Percentiles rank a stretch among this genome's conserved stretches.
Evolutionary conservation across 2,113 vertebrate genomes (phyloP).

Genomic region (Neoarius graeffei): DNA sequence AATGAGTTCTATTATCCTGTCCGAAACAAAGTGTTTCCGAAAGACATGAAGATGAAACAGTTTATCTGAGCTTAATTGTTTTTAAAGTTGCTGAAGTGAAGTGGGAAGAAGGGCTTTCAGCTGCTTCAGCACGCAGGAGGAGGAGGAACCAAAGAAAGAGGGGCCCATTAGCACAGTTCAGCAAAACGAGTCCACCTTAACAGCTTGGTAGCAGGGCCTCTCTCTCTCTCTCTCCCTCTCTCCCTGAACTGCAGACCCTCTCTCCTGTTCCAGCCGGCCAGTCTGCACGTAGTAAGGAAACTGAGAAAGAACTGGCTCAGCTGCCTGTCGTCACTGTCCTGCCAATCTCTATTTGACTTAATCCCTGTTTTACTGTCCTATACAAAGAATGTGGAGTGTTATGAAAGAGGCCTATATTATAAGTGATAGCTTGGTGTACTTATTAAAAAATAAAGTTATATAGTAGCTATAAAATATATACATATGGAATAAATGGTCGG

Average conservation of each 20-base stretch:
- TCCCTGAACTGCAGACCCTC: background rate
- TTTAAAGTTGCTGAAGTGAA: no score
- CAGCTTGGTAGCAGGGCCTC: background rate
- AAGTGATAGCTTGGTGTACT: background rate
- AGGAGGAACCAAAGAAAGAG: constrained; percentile 1
- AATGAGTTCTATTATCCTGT: constrained; percentile 4
- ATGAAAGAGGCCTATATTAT: background rate
- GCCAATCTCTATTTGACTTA: background rate
- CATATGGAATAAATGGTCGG: background rate
- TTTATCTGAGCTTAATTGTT: constrained; percentile 13
- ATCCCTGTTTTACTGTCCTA: background rate
- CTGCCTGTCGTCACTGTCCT: background rate
- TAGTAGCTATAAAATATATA: background rate
- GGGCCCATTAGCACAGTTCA: background rate
- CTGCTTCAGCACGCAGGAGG: background rate
- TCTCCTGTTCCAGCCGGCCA: background rate
- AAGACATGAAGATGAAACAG: background rate
- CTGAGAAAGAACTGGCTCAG: constrained; percentile 7
- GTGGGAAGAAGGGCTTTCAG: background rate
- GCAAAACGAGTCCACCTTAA: constrained; percentile 48
- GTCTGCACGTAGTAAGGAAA: background rate
- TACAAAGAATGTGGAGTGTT: background rate
- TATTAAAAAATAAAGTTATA: background rate
- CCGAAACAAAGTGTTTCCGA: background rate
- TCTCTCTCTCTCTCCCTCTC: background rate